These are phyloP conservation scores for Hydrophis major DNA, from an alignment of 2,797 vertebrate genomes.

Conservation along the genomic window DNA sequence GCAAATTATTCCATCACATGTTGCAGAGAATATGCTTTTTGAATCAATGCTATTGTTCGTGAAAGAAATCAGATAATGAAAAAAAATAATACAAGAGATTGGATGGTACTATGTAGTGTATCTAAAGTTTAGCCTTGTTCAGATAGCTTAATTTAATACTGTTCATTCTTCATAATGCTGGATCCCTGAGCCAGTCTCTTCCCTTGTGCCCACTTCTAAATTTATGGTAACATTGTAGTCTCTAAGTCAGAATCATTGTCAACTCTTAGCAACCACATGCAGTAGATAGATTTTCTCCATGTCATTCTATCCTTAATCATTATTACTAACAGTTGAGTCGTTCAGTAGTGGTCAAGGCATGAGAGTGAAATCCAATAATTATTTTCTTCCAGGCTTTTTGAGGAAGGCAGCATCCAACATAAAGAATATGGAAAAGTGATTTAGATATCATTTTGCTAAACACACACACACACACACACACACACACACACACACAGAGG, in stretches of 20 bases:
- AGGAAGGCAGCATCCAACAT: slow-evolving; percentile 38
- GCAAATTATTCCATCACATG: not conserved
- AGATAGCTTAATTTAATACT: not conserved
- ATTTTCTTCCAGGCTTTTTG: slow-evolving; percentile 43
- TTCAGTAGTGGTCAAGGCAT: slow-evolving; percentile 17
- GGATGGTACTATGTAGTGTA: not conserved
- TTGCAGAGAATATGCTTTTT: not conserved
- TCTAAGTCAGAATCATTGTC: not conserved
- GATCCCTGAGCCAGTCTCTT: not conserved
- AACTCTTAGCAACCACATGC: not conserved
- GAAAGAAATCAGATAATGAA: not conserved
- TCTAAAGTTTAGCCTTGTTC: not conserved
- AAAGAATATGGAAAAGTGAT: slow-evolving; percentile 61
- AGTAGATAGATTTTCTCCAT: not conserved
- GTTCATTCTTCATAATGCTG: too few species aligned
- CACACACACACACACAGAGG: slow-evolving; percentile 50
- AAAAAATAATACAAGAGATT: not conserved
- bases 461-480: too few species aligned
- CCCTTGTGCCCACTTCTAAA: not conserved
- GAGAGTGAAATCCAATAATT: slow-evolving; percentile 29
- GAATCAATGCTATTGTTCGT: too few species aligned
- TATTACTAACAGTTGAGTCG: not conserved
- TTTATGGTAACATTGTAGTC: not conserved
- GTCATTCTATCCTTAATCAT: not conserved
- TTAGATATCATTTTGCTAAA: slow-evolving; percentile 66